Percentiles rank a stretch among this genome's conserved stretches.
These are phyloP conservation scores for Ooceraea biroi DNA, from an alignment of 1,140 invertebrate genomes.

Conservation along the genomic window DNA sequence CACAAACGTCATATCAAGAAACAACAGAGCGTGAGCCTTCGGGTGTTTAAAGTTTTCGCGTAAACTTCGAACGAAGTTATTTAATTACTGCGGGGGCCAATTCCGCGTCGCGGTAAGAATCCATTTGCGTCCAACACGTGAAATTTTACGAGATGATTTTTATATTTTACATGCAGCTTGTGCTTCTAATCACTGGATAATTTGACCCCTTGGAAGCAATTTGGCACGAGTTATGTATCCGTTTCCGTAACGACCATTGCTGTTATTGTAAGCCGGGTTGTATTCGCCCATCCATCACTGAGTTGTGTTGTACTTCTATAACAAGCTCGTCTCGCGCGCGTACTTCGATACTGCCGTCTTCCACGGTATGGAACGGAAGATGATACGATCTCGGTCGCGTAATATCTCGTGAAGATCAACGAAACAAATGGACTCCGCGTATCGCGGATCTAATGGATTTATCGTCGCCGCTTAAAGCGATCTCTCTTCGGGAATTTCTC, in stretches of 20 bases:
- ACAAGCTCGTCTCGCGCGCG: slow-evolving; percentile 12
- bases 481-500: not conserved
- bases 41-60: not conserved
- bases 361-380: not conserved
- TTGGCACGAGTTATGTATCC: not conserved
- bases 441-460: not conserved
- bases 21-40: not conserved
- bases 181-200: slow-evolving; percentile 9
- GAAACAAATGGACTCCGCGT: slow-evolving; percentile 18
- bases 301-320: slow-evolving; percentile 26
- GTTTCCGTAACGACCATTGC: not conserved
- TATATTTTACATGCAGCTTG: not conserved
- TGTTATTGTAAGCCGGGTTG: slow-evolving; percentile 32
- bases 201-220: slow-evolving; percentile 14
- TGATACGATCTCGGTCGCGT: not conserved
- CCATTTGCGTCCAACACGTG: not conserved
- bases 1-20: not conserved
- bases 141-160: too few relatives aligned
- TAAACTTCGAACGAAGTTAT: not conserved
- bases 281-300: slow-evolving; percentile 25
- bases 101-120: not conserved
- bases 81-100: not conserved
- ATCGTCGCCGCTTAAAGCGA: not conserved
- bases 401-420: slow-evolving; percentile 10
- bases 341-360: not conserved